These are phyloP conservation scores for Todiramphus saurophagus DNA, from an alignment of 2,113 vertebrate genomes.

Conservation along the genomic window DNA sequence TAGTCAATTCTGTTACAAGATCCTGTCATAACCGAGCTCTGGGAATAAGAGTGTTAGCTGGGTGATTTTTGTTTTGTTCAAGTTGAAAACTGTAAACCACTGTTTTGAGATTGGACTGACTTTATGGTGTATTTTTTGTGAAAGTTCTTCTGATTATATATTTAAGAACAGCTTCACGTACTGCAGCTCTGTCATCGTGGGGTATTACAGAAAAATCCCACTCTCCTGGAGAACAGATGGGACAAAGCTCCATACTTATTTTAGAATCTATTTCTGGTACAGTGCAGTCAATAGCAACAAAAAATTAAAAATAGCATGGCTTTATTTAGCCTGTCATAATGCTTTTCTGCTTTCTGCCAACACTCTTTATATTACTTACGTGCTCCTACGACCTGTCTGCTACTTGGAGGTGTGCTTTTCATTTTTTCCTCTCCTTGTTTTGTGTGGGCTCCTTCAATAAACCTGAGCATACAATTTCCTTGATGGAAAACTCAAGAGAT, in stretches of 20 bases:
- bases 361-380: neutral
- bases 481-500: neutral
- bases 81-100: neutral
- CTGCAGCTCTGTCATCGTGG: neutral
- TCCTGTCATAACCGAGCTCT: neutral
- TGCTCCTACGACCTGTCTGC: neutral
- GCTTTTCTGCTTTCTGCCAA: neutral
- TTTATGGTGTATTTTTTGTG: neutral
- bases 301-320: neutral
- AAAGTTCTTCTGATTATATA: neutral
- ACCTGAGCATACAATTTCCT: neutral
- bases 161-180: neutral
- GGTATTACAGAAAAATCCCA: neutral
- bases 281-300: neutral
- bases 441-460: neutral
- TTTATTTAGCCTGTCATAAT: neutral
- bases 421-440: neutral
- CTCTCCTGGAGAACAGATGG: slow-evolving; percentile 42
- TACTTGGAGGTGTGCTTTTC: neutral
- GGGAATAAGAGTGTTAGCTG: neutral
- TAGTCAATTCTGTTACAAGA: neutral
- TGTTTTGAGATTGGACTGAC: neutral
- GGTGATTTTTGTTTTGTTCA: neutral
- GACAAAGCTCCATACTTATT: neutral
- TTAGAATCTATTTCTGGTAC: slow-evolving; percentile 37